A percentile compares a stretch with the other conserved stretches of the same genome.
These are phyloP conservation scores for Willowsia nigromaculata DNA, from an alignment of 2,888 invertebrate genomes.

Conservation along the genomic window DNA sequence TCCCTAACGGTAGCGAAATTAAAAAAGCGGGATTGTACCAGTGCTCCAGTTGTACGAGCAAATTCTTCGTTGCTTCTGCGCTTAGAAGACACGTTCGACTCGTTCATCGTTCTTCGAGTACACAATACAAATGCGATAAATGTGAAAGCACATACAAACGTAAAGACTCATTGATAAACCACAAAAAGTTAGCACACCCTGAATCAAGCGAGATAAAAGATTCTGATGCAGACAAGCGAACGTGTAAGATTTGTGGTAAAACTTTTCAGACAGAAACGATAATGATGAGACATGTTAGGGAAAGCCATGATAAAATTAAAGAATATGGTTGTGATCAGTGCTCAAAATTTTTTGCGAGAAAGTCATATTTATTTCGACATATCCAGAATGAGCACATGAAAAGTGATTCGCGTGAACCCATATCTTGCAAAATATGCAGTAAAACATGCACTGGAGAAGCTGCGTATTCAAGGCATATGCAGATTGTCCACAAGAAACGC, in stretches of 20 bases:
- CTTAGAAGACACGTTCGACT: no score
- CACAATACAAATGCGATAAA: background rate
- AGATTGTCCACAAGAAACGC: background rate
- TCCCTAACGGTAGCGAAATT: background rate
- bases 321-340: background rate
- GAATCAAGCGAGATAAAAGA: no score
- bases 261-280: background rate
- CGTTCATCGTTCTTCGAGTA: background rate
- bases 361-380: background rate
- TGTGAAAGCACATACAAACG: background rate
- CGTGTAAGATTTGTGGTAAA: conserved; percentile 4
- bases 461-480: background rate
- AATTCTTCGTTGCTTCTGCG: no score
- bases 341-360: background rate
- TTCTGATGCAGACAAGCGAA: background rate
- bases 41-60: conserved; percentile 15
- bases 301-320: conserved; percentile 20
- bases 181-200: no score
- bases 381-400: background rate
- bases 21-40: background rate
- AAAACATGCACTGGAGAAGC: background rate
- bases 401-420: background rate
- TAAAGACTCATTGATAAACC: background rate
- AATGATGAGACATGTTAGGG: background rate
- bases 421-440: background rate